A percentile compares a stretch with the other conserved stretches of the same genome.
Conservation (phyloP, 2,113 vertebrate species). For the Lampris megalopsis region DNA sequence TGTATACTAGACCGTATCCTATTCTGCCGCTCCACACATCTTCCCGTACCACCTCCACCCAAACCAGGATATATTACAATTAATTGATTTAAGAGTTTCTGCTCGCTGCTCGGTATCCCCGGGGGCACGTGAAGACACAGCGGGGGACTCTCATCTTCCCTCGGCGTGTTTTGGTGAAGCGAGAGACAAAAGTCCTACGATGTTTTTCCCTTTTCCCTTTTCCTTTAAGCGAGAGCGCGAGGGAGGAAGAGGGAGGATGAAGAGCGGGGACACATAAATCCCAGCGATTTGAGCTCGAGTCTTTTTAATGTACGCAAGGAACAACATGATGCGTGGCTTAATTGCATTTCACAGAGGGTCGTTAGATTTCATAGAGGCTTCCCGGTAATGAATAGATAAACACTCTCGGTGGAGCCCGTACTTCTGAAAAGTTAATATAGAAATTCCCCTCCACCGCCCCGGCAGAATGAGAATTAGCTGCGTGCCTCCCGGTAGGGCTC, state of each 20-base stretch:
- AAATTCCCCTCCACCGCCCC: conserved; percentile 27
- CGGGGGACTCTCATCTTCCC: conserved; percentile 57
- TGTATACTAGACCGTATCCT: not conserved
- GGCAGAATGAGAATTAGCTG: conserved; percentile 19
- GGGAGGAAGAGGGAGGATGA: conserved; percentile 20
- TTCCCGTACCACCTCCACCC: conserved; percentile 21
- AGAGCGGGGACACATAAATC: conserved; percentile 18
- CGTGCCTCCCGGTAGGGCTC: conserved; percentile 11
- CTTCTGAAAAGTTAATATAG: conserved; percentile 31
- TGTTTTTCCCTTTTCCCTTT: conserved; percentile 20
- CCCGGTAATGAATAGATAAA: conserved; percentile 44
- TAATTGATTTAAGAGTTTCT: conserved; percentile 57
- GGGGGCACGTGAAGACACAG: conserved; percentile 52
- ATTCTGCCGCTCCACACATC: conserved; percentile 29
- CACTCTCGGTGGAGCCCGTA: conserved; percentile 20
- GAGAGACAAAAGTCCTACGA: conserved; percentile 38
- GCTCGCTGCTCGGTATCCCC: conserved; percentile 46
- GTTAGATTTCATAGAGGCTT: conserved; percentile 30
- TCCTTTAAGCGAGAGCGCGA: conserved; percentile 60
- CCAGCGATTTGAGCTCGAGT: conserved; percentile 17
- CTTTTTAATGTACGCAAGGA: conserved; percentile 30
- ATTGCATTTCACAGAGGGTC: conserved; percentile 40
- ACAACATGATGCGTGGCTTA: conserved; percentile 26
- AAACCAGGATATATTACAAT: conserved; percentile 61
- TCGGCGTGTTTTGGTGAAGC: conserved; percentile 48